Evolutionary conservation across 2,888 invertebrate species (phyloP).

Genomic region (Conus canariensis): DNA sequence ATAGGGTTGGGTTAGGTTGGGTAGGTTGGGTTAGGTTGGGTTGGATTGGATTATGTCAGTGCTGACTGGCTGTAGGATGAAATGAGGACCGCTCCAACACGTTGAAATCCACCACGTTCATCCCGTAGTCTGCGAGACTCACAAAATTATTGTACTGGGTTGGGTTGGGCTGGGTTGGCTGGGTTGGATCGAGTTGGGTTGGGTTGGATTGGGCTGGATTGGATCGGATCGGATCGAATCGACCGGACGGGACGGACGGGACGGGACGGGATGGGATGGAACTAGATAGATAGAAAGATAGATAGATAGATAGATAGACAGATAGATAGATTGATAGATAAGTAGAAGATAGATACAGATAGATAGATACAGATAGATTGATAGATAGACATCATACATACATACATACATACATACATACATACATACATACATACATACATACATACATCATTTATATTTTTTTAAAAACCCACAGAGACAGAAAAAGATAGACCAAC

Average conservation of each 20-base stretch:
- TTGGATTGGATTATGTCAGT: slow-evolving; percentile 79
- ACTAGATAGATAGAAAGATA: neutral
- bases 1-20: neutral
- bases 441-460: too few species aligned
- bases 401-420: too few species aligned
- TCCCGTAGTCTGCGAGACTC: slow-evolving; percentile 54
- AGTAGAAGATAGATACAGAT: too few species aligned
- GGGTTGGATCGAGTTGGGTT: neutral
- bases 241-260: neutral
- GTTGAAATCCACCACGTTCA: slow-evolving; percentile 83
- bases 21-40: too few species aligned
- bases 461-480: too few species aligned
- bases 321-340: too few species aligned
- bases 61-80: slow-evolving; percentile 90
- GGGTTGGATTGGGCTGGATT: neutral
- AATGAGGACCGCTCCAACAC: slow-evolving; percentile 90
- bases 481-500: too few species aligned
- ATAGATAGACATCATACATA: too few species aligned
- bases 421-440: too few species aligned
- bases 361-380: too few species aligned
- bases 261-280: neutral
- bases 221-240: neutral
- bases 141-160: neutral
- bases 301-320: too few species aligned
- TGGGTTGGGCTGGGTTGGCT: neutral